These are phyloP conservation scores for Latheticus oryzae DNA, from an alignment of 2,888 invertebrate genomes.

Conservation along the genomic window DNA sequence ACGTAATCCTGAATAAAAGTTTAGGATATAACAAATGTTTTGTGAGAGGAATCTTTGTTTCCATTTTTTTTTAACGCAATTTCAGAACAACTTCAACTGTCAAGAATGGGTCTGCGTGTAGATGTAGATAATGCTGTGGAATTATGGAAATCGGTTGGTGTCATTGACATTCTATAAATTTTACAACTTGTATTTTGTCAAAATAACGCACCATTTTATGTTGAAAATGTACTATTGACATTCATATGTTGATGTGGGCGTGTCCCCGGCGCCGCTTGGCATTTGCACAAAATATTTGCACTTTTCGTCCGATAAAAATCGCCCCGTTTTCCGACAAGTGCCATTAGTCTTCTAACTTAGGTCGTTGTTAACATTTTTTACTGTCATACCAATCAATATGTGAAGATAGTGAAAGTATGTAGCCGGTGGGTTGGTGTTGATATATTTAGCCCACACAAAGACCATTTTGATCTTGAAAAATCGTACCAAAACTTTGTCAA, in stretches of 20 bases:
- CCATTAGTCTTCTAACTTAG: constrained; percentile 32
- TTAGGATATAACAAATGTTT: too few species aligned
- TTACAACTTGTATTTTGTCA: too few species aligned
- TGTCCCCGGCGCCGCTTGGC: constrained; percentile 9
- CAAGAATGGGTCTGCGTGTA: too few species aligned
- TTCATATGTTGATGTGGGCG: not conserved
- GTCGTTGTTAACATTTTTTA: constrained; percentile 37
- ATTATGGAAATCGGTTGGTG: too few species aligned
- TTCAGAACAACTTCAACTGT: too few species aligned
- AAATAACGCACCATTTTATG: too few species aligned
- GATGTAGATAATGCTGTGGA: too few species aligned
- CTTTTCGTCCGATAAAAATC: constrained; percentile 20
- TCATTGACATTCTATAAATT: too few species aligned
- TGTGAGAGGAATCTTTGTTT: too few species aligned
- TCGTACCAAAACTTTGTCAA: constrained; percentile 23
- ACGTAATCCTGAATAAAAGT: too few species aligned
- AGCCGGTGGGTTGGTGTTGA: constrained; percentile 37
- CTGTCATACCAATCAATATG: constrained; percentile 38
- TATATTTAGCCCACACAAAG: constrained; percentile 35
- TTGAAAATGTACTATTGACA: not conserved
- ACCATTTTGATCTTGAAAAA: constrained; percentile 32
- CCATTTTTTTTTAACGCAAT: too few species aligned
- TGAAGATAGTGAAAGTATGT: constrained; percentile 36
- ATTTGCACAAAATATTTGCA: constrained; percentile 18
- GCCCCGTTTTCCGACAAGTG: constrained; percentile 24